Evolutionary conservation across 2,888 invertebrate species (phyloP).

Genomic region (Leptura quadrifasciata): DNA sequence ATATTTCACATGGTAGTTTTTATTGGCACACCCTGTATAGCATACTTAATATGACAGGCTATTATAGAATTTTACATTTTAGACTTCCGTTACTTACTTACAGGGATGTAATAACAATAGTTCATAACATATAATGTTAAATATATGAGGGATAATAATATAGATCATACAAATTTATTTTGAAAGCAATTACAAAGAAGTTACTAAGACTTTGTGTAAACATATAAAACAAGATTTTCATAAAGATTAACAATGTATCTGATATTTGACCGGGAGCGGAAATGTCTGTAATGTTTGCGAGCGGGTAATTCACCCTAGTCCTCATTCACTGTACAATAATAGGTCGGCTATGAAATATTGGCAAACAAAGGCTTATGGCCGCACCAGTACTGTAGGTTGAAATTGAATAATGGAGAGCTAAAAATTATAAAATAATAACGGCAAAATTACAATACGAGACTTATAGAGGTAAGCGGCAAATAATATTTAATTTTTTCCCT

Average conservation of each 20-base stretch:
- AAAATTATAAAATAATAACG: not conserved
- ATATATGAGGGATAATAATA: not conserved
- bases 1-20: no score
- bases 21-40: no score
- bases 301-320: slow-evolving; percentile 36
- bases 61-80: no score
- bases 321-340: slow-evolving; percentile 39
- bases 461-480: no score
- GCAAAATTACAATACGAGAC: no score
- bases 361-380: slow-evolving; percentile 41
- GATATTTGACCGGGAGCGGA: slow-evolving; percentile 49
- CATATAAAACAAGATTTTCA: slow-evolving; percentile 59
- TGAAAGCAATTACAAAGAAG: slow-evolving; percentile 54
- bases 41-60: no score
- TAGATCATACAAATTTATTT: slow-evolving; percentile 53
- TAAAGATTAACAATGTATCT: slow-evolving; percentile 58
- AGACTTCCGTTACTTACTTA: no score
- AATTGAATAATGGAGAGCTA: not conserved
- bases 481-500: no score
- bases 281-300: slow-evolving; percentile 56
- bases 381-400: not conserved
- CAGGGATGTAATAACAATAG: no score
- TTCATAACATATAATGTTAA: not conserved
- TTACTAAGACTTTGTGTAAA: slow-evolving; percentile 58
- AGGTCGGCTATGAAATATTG: slow-evolving; percentile 50